A percentile compares a stretch with the other conserved stretches of the same genome.
These are phyloP conservation scores for Pygocentrus nattereri DNA, from an alignment of 2,797 vertebrate genomes.

Conservation along the genomic window DNA sequence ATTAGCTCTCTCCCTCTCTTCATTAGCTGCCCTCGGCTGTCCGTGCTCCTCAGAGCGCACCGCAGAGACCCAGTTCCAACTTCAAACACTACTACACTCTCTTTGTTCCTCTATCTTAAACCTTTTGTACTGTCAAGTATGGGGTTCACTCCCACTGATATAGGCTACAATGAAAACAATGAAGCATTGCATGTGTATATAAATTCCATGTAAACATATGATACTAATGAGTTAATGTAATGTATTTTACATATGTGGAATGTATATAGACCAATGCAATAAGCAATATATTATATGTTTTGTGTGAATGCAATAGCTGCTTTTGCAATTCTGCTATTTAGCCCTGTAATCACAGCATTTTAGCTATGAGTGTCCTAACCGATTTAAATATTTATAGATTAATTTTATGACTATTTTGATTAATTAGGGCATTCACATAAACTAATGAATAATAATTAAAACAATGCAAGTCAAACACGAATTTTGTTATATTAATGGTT, in stretches of 20 bases:
- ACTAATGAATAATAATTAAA: background rate
- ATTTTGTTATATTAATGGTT: background rate
- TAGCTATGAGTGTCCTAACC: background rate
- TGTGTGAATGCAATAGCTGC: too few relatives aligned
- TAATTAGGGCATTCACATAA: background rate
- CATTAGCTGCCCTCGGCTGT: conserved; percentile 43
- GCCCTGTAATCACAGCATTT: too few relatives aligned
- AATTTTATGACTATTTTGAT: background rate
- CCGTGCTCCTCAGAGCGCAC: conserved; percentile 31
- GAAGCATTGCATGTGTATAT: conserved; percentile 42
- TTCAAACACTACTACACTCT: conserved; percentile 27
- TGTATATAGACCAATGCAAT: too few relatives aligned
- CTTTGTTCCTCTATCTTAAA: conserved; percentile 26
- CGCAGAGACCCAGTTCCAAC: conserved; percentile 43
- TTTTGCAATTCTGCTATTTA: background rate
- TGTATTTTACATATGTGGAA: background rate
- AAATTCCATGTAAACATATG: too few relatives aligned
- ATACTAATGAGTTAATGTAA: background rate
- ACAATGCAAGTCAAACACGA: background rate
- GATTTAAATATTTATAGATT: background rate
- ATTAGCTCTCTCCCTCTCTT: conserved; percentile 42
- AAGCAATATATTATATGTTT: background rate
- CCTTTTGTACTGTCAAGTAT: conserved; percentile 27
- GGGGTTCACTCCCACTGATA: background rate
- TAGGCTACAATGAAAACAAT: conserved; percentile 62